phyloP scores from a whole-genome alignment of 37 sponge, comb jelly and placozoan genomes.

The Hexactinellida sp. region DNA sequence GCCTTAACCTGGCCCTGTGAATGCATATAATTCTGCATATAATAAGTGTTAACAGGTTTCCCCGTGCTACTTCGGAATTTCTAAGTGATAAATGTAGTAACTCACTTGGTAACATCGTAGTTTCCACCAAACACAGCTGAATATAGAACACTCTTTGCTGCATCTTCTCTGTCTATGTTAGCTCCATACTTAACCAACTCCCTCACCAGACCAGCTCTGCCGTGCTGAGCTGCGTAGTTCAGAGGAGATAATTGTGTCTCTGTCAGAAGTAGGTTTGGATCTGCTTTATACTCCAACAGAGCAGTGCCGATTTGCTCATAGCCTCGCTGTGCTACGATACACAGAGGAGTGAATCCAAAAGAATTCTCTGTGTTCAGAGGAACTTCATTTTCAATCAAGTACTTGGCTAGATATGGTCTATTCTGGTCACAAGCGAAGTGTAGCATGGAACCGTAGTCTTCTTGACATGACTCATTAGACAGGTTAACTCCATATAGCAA shows the following conservation, averaged over 20 bases:
- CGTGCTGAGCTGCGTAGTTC: not conserved
- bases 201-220: not conserved
- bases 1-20: too few relatives aligned
- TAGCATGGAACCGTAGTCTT: constrained; percentile 8
- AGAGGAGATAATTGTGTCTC: not conserved
- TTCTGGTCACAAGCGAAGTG: constrained; percentile 16
- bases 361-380: not conserved
- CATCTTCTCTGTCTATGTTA: not conserved
- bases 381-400: not conserved
- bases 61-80: too few relatives aligned
- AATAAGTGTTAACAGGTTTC: too few relatives aligned
- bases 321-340: constrained; percentile 12
- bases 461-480: not conserved
- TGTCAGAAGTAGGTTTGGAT: not conserved
- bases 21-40: too few relatives aligned
- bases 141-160: not conserved
- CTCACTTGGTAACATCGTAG: not conserved
- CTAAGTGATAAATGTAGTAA: too few relatives aligned
- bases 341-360: not conserved
- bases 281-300: not conserved
- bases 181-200: constrained; percentile 1
- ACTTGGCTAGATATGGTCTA: not conserved
- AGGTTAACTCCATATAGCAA: not conserved
- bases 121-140: constrained; percentile 15
- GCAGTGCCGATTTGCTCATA: not conserved